phyloP scores from a whole-genome alignment of 2,797 vertebrate genomes.

The Catamblyrhynchus diadema region DNA sequence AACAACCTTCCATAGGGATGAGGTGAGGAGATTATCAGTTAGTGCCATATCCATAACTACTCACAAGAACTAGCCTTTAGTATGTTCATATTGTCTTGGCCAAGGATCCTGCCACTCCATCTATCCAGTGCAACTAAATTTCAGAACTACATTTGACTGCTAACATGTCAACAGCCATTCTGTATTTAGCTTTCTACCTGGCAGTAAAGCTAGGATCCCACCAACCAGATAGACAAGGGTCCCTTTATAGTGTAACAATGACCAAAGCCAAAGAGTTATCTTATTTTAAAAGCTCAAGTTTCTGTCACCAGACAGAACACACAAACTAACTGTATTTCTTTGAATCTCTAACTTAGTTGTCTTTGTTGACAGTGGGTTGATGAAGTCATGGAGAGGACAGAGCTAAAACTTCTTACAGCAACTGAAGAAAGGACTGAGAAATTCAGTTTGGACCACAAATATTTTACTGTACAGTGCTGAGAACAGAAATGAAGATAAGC shows the following conservation, averaged over 20 bases:
- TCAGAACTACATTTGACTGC: not conserved
- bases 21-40: not conserved
- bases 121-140: not conserved
- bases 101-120: not conserved
- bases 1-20: not conserved
- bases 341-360: not conserved
- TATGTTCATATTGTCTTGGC: not conserved
- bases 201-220: not conserved
- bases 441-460: not conserved
- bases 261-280: not conserved
- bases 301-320: not conserved
- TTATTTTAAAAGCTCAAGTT: not conserved
- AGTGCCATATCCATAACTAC: not conserved
- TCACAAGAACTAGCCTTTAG: not conserved
- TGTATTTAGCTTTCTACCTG: not conserved
- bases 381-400: not conserved
- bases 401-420: not conserved
- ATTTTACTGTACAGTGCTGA: not conserved
- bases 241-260: not conserved
- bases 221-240: not conserved
- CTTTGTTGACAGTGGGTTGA: not conserved
- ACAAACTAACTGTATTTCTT: not conserved
- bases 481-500: not conserved
- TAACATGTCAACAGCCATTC: not conserved
- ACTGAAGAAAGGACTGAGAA: not conserved